Percentiles rank a stretch among this genome's conserved stretches.
Evolutionary conservation across 1,140 invertebrate species (phyloP).

Genomic region (Nomia melanderi): DNA sequence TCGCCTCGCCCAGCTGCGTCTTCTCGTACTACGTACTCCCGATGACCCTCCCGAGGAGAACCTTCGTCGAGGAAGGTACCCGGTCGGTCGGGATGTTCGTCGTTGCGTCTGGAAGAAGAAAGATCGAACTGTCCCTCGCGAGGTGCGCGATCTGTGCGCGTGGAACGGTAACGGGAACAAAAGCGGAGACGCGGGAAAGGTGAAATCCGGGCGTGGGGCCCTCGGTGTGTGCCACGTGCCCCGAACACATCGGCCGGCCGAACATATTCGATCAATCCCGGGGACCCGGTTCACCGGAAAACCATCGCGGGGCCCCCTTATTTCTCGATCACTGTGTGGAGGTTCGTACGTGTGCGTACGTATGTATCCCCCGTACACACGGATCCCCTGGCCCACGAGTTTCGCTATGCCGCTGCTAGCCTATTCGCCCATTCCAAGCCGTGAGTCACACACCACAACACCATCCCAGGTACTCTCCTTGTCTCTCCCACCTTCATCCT

Average conservation of each 20-base stretch:
- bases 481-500: conserved; percentile 35
- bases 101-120: no score
- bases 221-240: conserved; percentile 44
- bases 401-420: conserved; percentile 70
- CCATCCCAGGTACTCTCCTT: conserved; percentile 40
- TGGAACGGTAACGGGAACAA: no score
- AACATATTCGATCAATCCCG: conserved; percentile 23
- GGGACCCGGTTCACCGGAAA: conserved; percentile 21
- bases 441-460: conserved; percentile 70
- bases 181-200: not conserved
- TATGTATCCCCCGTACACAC: conserved; percentile 28
- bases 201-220: not conserved
- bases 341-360: conserved; percentile 4
- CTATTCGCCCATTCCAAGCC: conserved; percentile 69
- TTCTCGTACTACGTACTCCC: no score
- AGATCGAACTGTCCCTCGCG: no score
- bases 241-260: conserved; percentile 19
- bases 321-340: conserved; percentile 58
- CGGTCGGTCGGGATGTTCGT: no score
- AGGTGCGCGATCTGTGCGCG: no score
- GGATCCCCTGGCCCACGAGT: conserved; percentile 45
- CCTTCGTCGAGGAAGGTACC: no score
- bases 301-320: conserved; percentile 46
- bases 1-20: no score
- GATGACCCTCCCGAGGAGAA: no score